Evolutionary conservation across 2,113 vertebrate species (phyloP).

Genomic region (Heptranchias perlo): DNA sequence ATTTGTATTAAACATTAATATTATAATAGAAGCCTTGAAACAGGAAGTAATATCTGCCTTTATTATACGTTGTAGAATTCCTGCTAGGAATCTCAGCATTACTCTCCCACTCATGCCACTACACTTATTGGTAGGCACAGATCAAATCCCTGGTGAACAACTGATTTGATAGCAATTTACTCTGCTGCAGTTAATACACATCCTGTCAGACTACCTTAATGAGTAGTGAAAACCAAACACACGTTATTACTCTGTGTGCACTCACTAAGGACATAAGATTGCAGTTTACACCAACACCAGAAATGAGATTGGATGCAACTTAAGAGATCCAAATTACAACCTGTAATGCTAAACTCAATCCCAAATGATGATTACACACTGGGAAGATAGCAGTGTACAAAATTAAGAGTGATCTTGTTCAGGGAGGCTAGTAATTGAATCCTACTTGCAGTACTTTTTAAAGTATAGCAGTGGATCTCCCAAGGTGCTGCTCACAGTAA

Average conservation of each 20-base stretch:
- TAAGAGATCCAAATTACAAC: not conserved
- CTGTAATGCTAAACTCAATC: not conserved
- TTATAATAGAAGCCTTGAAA: not conserved
- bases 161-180: constrained; percentile 23
- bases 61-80: not conserved
- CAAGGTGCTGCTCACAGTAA: not conserved
- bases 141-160: not conserved
- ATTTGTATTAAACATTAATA: not conserved
- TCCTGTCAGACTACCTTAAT: not conserved
- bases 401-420: not conserved
- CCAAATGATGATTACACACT: not conserved
- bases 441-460: not conserved
- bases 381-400: not conserved
- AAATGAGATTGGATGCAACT: not conserved
- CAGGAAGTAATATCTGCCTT: not conserved
- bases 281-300: not conserved
- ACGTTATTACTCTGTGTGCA: not conserved
- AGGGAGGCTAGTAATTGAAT: not conserved
- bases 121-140: not conserved
- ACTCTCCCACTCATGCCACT: not conserved
- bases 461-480: not conserved
- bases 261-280: not conserved
- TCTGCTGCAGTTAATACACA: not conserved
- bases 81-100: not conserved
- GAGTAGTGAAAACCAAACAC: not conserved